phyloP scores from a whole-genome alignment of 1,140 invertebrate genomes.

The Heliconius hermathena region DNA sequence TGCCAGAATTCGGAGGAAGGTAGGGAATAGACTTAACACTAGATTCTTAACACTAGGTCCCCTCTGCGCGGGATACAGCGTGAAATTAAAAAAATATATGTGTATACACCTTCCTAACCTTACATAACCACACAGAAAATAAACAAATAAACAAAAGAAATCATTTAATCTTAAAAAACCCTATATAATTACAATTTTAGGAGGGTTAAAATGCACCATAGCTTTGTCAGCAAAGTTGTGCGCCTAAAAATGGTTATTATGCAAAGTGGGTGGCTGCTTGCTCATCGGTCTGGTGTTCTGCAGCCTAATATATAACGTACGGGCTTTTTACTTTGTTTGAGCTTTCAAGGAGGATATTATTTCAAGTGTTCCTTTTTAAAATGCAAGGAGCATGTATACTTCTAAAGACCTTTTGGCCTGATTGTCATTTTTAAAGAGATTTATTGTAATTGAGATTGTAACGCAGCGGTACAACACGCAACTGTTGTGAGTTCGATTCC shows the following conservation, averaged over 20 bases:
- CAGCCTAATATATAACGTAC: conserved; percentile 26
- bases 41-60: neutral
- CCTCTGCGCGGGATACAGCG: neutral
- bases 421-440: neutral
- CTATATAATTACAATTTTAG: conserved; percentile 19
- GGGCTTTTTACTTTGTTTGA: conserved; percentile 3
- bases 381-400: neutral
- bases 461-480: too few relatives aligned
- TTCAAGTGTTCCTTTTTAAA: conserved; percentile 2
- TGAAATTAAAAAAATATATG: neutral
- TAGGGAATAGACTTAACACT: neutral
- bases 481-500: too few relatives aligned
- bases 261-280: conserved; percentile 30
- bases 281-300: conserved; percentile 31
- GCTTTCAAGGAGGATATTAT: conserved; percentile 7
- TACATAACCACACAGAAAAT: too few relatives aligned
- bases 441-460: too few relatives aligned
- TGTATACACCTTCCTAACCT: too few relatives aligned
- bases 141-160: too few relatives aligned
- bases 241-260: conserved; percentile 39
- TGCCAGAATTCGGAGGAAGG: neutral
- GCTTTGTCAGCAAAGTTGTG: conserved; percentile 25
- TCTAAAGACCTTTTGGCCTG: neutral
- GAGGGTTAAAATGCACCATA: conserved; percentile 19
- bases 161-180: too few relatives aligned